phyloP scores from a whole-genome alignment of 2,888 invertebrate species.

The Eustalomyia histrio region DNA sequence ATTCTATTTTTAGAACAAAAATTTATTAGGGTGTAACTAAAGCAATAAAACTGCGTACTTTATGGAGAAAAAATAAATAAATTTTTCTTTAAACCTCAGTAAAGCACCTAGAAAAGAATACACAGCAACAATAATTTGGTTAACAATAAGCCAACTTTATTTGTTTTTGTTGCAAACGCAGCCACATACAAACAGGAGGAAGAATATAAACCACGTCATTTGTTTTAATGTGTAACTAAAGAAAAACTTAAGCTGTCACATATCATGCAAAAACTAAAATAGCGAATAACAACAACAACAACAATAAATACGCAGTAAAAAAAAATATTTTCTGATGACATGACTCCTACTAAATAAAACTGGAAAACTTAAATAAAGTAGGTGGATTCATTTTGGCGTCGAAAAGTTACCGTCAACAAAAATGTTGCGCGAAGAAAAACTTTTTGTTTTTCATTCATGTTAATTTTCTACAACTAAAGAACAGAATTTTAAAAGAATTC shows the following conservation, averaged over 20 bases:
- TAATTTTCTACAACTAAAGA: neutral
- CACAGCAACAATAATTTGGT: neutral
- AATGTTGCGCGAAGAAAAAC: conserved; percentile 14
- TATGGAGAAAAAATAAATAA: neutral
- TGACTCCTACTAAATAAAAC: neutral
- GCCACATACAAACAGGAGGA: neutral
- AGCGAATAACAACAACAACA: neutral
- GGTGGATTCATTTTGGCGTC: conserved; percentile 39
- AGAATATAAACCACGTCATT: conserved; percentile 1
- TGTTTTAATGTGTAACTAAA: neutral
- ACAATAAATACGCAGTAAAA: neutral
- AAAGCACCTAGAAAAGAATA: neutral
- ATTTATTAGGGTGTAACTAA: neutral
- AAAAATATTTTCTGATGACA: neutral
- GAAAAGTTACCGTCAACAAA: conserved; percentile 47
- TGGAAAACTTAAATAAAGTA: neutral
- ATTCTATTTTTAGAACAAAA: too few species aligned
- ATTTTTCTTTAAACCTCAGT: neutral
- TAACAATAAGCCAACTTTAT: neutral
- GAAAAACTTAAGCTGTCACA: conserved; percentile 18
- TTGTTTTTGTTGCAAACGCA: neutral
- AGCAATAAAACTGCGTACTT: neutral
- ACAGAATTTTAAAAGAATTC: neutral
- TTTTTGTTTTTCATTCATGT: neutral
- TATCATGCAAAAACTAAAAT: conserved; percentile 22